Conservation (phyloP, 92 coral and sea anemone genomes). For the Porites evermanni region DNA sequence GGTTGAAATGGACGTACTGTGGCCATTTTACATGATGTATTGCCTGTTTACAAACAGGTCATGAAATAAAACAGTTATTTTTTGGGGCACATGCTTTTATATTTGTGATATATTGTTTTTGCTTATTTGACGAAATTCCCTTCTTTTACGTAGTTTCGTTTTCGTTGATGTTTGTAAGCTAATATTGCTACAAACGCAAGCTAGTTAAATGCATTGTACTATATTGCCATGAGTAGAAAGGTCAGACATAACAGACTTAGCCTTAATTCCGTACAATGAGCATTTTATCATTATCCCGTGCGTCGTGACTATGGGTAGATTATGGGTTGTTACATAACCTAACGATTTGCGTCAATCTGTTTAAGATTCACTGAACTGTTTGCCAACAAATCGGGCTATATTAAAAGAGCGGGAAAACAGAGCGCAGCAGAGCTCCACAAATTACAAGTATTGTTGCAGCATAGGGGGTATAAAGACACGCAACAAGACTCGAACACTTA, state of each 20-base stretch:
- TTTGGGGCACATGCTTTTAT: too few relatives aligned
- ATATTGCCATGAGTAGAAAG: not conserved
- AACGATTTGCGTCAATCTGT: slow-evolving; percentile 32
- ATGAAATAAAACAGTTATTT: too few relatives aligned
- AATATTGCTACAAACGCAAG: not conserved
- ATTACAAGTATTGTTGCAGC: not conserved
- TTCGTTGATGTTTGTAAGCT: not conserved
- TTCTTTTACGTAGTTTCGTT: too few relatives aligned
- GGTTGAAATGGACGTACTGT: too few relatives aligned
- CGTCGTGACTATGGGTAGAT: not conserved
- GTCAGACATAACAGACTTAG: too few relatives aligned
- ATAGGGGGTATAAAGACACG: too few relatives aligned
- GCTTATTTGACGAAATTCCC: too few relatives aligned
- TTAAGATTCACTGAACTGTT: slow-evolving; percentile 7
- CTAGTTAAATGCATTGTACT: slow-evolving; percentile 4
- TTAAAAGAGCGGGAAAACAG: not conserved
- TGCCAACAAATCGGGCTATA: not conserved
- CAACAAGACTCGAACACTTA: too few relatives aligned
- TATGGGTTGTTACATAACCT: not conserved
- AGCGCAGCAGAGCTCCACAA: not conserved
- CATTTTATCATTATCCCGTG: not conserved
- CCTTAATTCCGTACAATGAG: not conserved
- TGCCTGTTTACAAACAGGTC: too few relatives aligned
- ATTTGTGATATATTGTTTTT: too few relatives aligned
- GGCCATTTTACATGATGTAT: too few relatives aligned